Evolutionary conservation across 2,797 vertebrate genomes (phyloP), one percentile per base, ranked within the genome.

Genomic region (Bovichtus variegatus): DNA sequence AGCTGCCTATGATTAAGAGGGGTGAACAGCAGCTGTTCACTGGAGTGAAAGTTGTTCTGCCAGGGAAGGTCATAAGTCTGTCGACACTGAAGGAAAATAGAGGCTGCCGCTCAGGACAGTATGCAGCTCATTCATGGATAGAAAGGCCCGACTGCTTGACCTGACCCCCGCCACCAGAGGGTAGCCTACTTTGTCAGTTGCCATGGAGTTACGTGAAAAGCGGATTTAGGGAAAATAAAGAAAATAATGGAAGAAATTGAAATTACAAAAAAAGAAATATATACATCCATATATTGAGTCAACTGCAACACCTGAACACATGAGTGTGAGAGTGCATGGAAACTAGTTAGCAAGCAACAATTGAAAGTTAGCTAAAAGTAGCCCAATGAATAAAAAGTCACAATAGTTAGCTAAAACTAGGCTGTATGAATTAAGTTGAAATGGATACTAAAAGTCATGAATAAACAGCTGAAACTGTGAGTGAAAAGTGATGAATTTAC

Each of bases 21-120:
- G 75, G 84, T 80, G 91, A 92, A 89, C 88, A 92, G 84, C 93
- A 94, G 92, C 92, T 94, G 92, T 78, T 91, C 55, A 51, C 57
- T 66, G 27, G 57, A 87, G 87, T 80, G 81, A 87, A 86, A 84
- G 89, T 87, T 86, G 64, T 82, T 91, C 80, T 15, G 34, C 57
- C 2, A 5, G 55, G 41, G 81, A 90, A 87, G 87, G 89, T 89
- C 89, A 80, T 84, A 80, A 89, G 82, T 84, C 87, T 67, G 78
- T 87, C 57, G 58, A 80, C 82, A 41, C 83, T 13, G 29, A 31
- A 55, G 73, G n/a, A 38, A 79, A 77, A 67, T 41, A 74, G 44
- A 64, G 80, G 36, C 82, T 54, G 36, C 38, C 25, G 49, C 44
- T 74, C 69, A n/a, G 69, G 63, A 81, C 70, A 46, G 74, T 74